Base-by-base conservation (phyloP, 2,888 invertebrate species). In the Drosophila monieri region DNA sequence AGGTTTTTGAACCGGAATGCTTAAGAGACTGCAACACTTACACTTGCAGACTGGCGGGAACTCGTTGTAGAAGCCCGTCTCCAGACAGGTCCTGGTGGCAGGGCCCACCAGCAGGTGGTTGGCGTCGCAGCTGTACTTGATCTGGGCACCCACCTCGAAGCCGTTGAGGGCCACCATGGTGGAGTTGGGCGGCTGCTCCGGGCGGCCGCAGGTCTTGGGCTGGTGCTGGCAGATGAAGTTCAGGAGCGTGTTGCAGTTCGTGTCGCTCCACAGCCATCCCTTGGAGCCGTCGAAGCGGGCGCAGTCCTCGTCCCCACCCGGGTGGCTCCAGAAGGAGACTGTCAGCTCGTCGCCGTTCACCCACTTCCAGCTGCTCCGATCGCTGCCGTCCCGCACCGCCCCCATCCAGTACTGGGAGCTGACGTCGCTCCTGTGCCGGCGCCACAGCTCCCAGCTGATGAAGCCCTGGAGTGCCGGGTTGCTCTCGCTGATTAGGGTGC, bases 391-490 rank as follows among this genome's bases (percentile, higher is more conserved):
- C n/a, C 97, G 93, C 6, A 97, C 94, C 0, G 97, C 97, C 0
- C 97, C 98, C 95, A 98, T 96, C 98, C 98, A 98, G 91, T 98
- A 98, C 81, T 97, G 97, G 64, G 97, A 97, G 89, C 95, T 96
- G 21, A 96, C 95, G 92, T 98, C 97, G 88, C 96, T 97, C 93
- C 96, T 94, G 91, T 98, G 97, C 52, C 97, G 93, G 71, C 97
- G 93, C 97, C 97, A 98, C 39, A 98, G 92, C 89, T 98, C 98
- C 98, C 98, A 98, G 89, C 97, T 97, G 76, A 98, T 96, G 91
- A 98, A 98, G 0, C 98, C 98, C 92, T 98, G 98, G 35, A 97
- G 93, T 0, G 97, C 97, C 0, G 98, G 97, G 92, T 97, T 98
- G 89, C 97, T 97, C 91, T 98, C 97, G 87, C 97, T 97, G 4